Base-by-base conservation (phyloP, 2,797 vertebrate species). In the Bovichtus variegatus region DNA sequence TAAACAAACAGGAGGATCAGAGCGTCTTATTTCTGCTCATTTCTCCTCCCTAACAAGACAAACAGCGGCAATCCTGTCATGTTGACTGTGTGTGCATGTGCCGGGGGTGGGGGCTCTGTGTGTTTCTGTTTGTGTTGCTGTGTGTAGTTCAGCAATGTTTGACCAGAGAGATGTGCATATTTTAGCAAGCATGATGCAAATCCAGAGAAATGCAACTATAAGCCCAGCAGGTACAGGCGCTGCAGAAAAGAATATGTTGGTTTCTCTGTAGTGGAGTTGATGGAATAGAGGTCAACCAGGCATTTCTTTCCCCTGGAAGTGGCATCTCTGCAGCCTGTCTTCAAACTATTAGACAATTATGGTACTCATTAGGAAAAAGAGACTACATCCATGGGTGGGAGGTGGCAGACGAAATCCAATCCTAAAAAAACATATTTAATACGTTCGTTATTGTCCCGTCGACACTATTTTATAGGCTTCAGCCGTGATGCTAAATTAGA, bases 1-100 rank as follows among this genome's bases (percentile, higher is more conserved):
- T 74, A 89, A 87, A 87, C 88, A 91, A 89, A 90, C 87, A 84
- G 63, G 68, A 76, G 82, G 84, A 91, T 90, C 86, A 84, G 80
- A 64, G 82, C 81, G 83, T 68, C 90, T 90, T 82, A 90, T 90
- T 86, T 66, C 80, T 44, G 55, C 75, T 89, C 84, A 81, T 86
- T 87, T 78, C 87, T 82, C 74, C 81, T 83, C 85, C 80, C 76
- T 60, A 87, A 89, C 86, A 88, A 87, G 83, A 88, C 91, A 90
- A 89, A 90, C 89, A 89, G 61, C 80, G 68, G 78, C 84, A 69
- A 85, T 75, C 78, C 83, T 61, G 78, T 64, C 78, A n/a, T 85
- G 82, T 89, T 84, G 79, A 78, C 80, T 69, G 63, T 83, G 78
- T 76, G 73, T 62, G 62, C 44, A 43, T 79, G 62, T 76, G 62